Base-by-base conservation (phyloP, 64 coral and sea anemone species). In the Actinia tenebrosa region DNA sequence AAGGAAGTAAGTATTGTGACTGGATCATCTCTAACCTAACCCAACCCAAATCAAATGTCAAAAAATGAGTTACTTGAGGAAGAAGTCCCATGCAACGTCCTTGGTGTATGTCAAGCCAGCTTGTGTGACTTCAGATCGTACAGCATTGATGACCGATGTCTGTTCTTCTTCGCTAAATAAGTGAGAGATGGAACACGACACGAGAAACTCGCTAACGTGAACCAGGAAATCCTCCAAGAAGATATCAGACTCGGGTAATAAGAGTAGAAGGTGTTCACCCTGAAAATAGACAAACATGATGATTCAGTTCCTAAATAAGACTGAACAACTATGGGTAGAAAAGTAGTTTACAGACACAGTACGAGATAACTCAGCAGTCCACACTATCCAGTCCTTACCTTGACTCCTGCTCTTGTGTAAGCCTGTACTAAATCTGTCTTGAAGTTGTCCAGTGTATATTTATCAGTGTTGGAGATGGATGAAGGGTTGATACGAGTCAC, bases 21-120 rank as follows among this genome's bases (percentile, higher is more conserved):
- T 37, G 30, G 30, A 37, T 37, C 30, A 37, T 37, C 30, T 8
- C 47, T 5, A 50, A 50, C 47, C 47, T 58, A 58, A 58, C 2
- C 2, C 0, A 58, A 58, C 13, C 53, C 5, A 8, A 58, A 58
- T 58, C 7, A 7, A 16, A 58, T 13, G 3, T 5, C 47, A 50
- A 8, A 50, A 58, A 58, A 2, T 58, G 56, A 75, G 23, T 27
- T 85, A 99, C 97, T 94, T 99, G 80, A 99, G 86, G 78, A 99
- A 95, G 88, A 99, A 99, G 60, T 92, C 86, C 97, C 97, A 99
- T 46, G 97, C 97, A 16, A 99, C 97, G 92, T 99, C 97, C 60
- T 90, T 86, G 44, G 97, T 99, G 83, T 99, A 99, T 0, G 97
- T 89, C 22, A 99, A 80, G 52, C 97, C 97, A 79, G 97, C 97